Evolutionary conservation across 2,113 vertebrate species (phyloP).

Genomic region (Capreolus pygargus): DNA sequence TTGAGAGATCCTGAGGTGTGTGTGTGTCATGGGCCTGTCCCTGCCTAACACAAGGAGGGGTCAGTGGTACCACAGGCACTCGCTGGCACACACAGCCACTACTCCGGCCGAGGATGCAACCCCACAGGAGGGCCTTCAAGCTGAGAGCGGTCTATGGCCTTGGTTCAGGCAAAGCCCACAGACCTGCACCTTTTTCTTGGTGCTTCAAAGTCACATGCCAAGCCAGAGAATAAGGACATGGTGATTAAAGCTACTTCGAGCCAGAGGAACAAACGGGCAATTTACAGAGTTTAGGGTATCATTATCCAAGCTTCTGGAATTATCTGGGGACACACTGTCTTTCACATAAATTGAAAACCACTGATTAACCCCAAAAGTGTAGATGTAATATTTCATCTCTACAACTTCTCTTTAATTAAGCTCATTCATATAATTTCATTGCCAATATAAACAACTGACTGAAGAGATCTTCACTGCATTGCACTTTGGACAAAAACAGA

Average conservation of each 20-base stretch:
- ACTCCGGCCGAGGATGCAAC: background rate
- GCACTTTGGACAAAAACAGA: background rate
- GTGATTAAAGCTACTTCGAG: background rate
- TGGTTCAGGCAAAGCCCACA: background rate
- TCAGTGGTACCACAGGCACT: background rate
- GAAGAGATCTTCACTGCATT: background rate
- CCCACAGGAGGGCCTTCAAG: background rate
- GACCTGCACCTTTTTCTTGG: background rate
- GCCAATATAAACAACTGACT: background rate
- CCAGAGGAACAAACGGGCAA: background rate
- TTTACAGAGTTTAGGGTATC: background rate
- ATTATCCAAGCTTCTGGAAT: background rate
- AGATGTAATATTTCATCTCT: background rate
- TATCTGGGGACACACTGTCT: background rate
- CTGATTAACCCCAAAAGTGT: background rate
- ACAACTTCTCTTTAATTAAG: constrained; percentile 14
- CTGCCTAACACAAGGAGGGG: background rate
- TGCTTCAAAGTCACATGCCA: background rate
- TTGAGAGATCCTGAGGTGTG: background rate
- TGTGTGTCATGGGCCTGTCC: background rate
- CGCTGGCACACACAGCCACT: background rate
- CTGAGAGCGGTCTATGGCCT: background rate
- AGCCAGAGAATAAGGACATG: background rate
- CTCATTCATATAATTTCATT: background rate
- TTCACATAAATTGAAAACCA: background rate